Conservation (phyloP, 1,140 invertebrate species). For the Meloidogyne chitwoodi region DNA sequence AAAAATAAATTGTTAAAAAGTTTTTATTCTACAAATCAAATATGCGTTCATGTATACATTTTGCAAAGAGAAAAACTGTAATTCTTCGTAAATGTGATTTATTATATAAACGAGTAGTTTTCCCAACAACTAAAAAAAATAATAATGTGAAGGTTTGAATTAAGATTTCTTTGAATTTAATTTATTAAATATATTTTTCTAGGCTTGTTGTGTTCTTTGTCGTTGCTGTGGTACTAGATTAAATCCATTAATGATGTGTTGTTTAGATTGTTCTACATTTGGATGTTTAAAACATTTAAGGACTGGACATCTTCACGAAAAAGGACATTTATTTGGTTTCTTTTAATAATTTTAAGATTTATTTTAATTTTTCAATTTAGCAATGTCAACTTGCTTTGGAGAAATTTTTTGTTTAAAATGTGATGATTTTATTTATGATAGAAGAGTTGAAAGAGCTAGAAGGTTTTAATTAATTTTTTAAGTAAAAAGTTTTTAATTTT, state of each 20-base stretch:
- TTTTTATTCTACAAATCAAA: too few relatives aligned
- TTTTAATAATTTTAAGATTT: background rate
- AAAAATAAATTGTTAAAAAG: too few relatives aligned
- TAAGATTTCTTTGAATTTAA: background rate
- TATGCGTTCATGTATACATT: slow-evolving; percentile 14
- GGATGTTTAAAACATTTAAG: slow-evolving; percentile 37
- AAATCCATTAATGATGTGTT: slow-evolving; percentile 34
- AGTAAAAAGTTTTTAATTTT: background rate
- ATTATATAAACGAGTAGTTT: slow-evolving; percentile 25
- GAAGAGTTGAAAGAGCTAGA: slow-evolving; percentile 63
- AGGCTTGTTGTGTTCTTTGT: slow-evolving; percentile 28
- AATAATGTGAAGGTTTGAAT: slow-evolving; percentile 2
- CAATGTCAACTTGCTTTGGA: slow-evolving; percentile 81
- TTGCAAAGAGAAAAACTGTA: slow-evolving; percentile 2
- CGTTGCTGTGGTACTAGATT: slow-evolving; percentile 24
- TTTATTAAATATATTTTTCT: background rate
- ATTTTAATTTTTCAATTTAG: slow-evolving; percentile 48
- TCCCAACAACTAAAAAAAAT: slow-evolving; percentile 12
- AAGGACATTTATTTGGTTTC: slow-evolving; percentile 32
- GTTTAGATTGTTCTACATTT: slow-evolving; percentile 38
- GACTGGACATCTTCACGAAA: slow-evolving; percentile 21
- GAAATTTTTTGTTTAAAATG: slow-evolving; percentile 86
- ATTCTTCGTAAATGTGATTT: slow-evolving; percentile 18
- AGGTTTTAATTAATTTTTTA: background rate
- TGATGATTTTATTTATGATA: slow-evolving; percentile 84